phyloP scores from a whole-genome alignment of 2,113 vertebrate species.

The Tor tambroides region DNA sequence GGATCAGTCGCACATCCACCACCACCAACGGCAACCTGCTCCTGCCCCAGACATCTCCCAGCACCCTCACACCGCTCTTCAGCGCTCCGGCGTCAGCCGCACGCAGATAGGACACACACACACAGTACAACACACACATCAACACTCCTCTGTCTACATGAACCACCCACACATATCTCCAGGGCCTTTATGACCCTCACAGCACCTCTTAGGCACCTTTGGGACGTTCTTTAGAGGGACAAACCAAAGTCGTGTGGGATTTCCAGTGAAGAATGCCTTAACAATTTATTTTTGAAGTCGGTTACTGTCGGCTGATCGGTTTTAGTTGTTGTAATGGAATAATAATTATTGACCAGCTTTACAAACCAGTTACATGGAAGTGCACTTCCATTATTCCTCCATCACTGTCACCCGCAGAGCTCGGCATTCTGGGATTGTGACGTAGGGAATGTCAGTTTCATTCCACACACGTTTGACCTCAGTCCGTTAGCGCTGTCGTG shows the following conservation, averaged over 20 bases:
- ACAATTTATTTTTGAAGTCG: slow-evolving; percentile 52
- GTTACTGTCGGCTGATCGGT: slow-evolving; percentile 50
- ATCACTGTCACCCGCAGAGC: not conserved
- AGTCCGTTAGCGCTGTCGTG: not conserved
- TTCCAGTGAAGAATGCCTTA: slow-evolving; percentile 75
- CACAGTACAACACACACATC: slow-evolving; percentile 1
- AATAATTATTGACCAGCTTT: not conserved
- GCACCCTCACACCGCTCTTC: slow-evolving; percentile 81
- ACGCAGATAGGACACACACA: slow-evolving; percentile 71
- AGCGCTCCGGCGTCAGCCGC: slow-evolving; percentile 72
- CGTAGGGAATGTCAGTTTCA: not conserved
- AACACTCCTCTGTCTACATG: slow-evolving; percentile 49
- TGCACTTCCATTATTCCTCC: not conserved
- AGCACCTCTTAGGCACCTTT: slow-evolving; percentile 46
- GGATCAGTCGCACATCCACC: slow-evolving; percentile 88
- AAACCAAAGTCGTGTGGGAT: slow-evolving; percentile 69
- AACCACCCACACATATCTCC: not conserved
- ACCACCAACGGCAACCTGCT: slow-evolving; percentile 91
- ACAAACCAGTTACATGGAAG: not conserved
- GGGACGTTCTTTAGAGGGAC: slow-evolving; percentile 53
- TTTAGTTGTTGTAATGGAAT: not conserved
- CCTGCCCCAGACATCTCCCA: slow-evolving; percentile 73
- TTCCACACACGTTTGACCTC: not conserved
- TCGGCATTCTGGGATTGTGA: slow-evolving; percentile 24
- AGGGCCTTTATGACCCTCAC: slow-evolving; percentile 8